A percentile compares a stretch with the other conserved stretches of the same genome.
phyloP scores from a whole-genome alignment of 2,888 invertebrate genomes.

The Phasia obesa region DNA sequence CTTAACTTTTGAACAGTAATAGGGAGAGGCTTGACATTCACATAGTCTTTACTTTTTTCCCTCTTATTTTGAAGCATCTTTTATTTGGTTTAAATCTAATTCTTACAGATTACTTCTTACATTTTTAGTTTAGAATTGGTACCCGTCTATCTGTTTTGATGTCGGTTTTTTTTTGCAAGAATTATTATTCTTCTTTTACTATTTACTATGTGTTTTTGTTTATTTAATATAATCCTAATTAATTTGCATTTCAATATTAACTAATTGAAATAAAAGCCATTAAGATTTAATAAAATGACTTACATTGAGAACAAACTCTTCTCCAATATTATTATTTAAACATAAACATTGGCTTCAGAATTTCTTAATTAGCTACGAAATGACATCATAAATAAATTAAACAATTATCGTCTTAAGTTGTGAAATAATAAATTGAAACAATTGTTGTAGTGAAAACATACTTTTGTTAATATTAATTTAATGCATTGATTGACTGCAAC shows the following conservation, averaged over 20 bases:
- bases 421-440: conserved; percentile 34
- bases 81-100: too few species aligned
- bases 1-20: too few species aligned
- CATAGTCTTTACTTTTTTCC: too few species aligned
- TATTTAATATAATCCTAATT: conserved; percentile 33
- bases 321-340: neutral
- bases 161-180: too few species aligned
- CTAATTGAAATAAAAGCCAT: conserved; percentile 7
- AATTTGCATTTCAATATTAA: conserved; percentile 42
- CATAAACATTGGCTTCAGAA: neutral
- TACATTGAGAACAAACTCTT: neutral
- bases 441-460: conserved; percentile 4
- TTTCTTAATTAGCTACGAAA: conserved; percentile 50
- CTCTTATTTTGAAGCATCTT: too few species aligned
- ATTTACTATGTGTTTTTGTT: conserved; percentile 13
- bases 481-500: too few species aligned
- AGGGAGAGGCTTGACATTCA: too few species aligned
- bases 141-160: too few species aligned
- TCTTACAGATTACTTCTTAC: too few species aligned
- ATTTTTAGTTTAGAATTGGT: too few species aligned
- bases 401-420: conserved; percentile 51
- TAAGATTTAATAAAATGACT: neutral
- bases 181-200: too few species aligned
- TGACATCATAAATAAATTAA: conserved; percentile 40
- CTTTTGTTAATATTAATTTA: neutral